Conservation (phyloP, 2,797 vertebrate species). For the Phaenicophaeus curvirostris region DNA sequence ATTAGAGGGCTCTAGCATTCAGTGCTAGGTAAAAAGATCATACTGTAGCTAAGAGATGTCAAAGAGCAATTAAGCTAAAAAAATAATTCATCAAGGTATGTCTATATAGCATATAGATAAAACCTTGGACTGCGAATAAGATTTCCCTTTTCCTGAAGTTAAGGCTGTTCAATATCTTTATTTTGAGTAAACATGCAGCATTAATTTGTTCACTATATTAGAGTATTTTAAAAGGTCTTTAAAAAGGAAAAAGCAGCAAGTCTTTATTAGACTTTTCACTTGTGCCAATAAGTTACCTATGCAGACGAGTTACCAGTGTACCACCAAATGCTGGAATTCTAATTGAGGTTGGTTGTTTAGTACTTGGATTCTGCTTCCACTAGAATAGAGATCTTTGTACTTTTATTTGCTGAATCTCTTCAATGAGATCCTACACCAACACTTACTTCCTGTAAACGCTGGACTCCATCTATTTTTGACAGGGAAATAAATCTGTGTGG, state of each 20-base stretch:
- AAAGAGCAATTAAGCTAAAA: background rate
- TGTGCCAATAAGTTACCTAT: background rate
- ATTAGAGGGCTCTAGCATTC: background rate
- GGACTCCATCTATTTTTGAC: background rate
- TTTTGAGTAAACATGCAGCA: background rate
- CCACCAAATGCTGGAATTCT: background rate
- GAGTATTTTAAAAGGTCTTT: background rate
- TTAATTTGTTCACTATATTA: background rate
- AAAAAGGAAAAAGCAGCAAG: background rate
- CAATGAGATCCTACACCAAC: background rate
- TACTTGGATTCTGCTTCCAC: background rate
- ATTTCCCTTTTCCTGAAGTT: background rate
- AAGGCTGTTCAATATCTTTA: background rate
- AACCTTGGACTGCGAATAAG: background rate
- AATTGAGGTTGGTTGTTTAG: background rate
- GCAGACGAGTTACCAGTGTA: background rate
- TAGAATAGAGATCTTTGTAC: background rate
- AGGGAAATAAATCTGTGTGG: background rate
- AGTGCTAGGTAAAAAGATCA: fast-evolving
- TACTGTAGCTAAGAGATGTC: background rate
- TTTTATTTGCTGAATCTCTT: background rate
- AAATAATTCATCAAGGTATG: too few relatives aligned
- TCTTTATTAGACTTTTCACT: background rate
- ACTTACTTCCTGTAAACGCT: background rate
- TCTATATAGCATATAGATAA: background rate